Percentiles rank a stretch among this genome's conserved stretches.
These are phyloP conservation scores for Tenthredo distinguenda DNA, from an alignment of 2,888 invertebrate species.

Conservation along the genomic window DNA sequence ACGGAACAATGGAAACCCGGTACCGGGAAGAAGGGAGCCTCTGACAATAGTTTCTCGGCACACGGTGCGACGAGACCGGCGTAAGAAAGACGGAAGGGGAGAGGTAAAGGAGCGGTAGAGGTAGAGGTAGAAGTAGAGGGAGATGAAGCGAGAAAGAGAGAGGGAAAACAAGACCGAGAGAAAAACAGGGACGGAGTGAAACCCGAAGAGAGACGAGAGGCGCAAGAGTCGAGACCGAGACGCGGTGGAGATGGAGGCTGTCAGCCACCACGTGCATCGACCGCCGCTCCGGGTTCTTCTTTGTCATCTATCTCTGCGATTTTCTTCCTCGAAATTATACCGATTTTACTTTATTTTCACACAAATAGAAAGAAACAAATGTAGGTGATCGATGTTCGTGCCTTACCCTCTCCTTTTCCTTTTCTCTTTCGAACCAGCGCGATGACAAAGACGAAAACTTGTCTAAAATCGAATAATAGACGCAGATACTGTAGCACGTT, in stretches of 20 bases:
- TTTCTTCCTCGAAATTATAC: slow-evolving; percentile 17
- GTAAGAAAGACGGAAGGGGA: slow-evolving; percentile 23
- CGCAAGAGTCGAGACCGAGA: slow-evolving; percentile 54
- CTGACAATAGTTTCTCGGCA: slow-evolving; percentile 42
- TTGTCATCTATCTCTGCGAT: slow-evolving; percentile 36
- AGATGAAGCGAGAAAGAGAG: neutral
- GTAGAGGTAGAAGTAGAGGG: slow-evolving; percentile 21
- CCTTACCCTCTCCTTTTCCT: neutral
- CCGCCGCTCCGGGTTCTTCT: slow-evolving; percentile 59
- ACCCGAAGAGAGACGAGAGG: slow-evolving; percentile 17
- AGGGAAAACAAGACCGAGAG: slow-evolving; percentile 3
- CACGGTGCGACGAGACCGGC: neutral
- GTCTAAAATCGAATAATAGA: neutral
- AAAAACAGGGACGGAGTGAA: slow-evolving; percentile 5
- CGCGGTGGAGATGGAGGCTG: slow-evolving; percentile 57
- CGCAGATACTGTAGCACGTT: neutral
- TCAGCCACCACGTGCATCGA: slow-evolving; percentile 63
- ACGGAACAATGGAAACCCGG: slow-evolving; percentile 50
- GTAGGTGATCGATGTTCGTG: neutral
- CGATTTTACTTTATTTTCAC: neutral
- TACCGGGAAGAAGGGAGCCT: slow-evolving; percentile 34
- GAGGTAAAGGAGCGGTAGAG: slow-evolving; percentile 26
- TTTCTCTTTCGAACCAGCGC: neutral
- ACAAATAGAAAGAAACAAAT: neutral
- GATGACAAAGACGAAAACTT: neutral